phyloP scores from a whole-genome alignment of 2,888 invertebrate genomes.

The Ennomos quercinarius region DNA sequence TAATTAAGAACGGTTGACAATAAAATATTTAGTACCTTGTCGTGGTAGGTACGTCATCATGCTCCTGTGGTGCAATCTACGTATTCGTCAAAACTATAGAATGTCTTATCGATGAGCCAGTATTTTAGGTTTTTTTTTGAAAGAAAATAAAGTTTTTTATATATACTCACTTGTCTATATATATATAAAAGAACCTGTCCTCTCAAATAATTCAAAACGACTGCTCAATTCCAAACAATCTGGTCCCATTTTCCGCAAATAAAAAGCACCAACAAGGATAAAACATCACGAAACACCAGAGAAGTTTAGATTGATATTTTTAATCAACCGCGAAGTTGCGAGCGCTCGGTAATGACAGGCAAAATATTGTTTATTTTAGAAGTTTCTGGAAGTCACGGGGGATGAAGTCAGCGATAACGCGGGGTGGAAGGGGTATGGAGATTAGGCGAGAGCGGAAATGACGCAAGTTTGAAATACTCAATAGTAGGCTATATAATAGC shows the following conservation, averaged over 20 bases:
- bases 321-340: slow-evolving; percentile 62
- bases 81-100: too few species aligned
- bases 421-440: slow-evolving; percentile 17
- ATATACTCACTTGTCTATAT: too few species aligned
- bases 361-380: slow-evolving; percentile 61
- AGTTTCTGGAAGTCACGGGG: slow-evolving; percentile 44
- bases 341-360: slow-evolving; percentile 56
- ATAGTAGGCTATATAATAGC: too few species aligned
- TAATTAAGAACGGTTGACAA: too few species aligned
- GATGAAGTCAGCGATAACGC: slow-evolving; percentile 16
- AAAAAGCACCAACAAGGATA: slow-evolving; percentile 24
- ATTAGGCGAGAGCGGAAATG: slow-evolving; percentile 16
- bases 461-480: slow-evolving; percentile 7
- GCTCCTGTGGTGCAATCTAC: too few species aligned
- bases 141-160: too few species aligned
- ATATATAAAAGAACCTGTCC: too few species aligned
- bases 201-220: slow-evolving; percentile 4
- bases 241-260: slow-evolving; percentile 25
- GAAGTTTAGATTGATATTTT: slow-evolving; percentile 60
- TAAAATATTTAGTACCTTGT: too few species aligned
- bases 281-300: slow-evolving; percentile 27
- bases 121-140: too few species aligned
- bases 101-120: too few species aligned
- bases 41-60: too few species aligned
- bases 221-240: slow-evolving; percentile 19